Conservation (phyloP, 1,140 invertebrate genomes). For the Drosophila pseudoobscura region DNA sequence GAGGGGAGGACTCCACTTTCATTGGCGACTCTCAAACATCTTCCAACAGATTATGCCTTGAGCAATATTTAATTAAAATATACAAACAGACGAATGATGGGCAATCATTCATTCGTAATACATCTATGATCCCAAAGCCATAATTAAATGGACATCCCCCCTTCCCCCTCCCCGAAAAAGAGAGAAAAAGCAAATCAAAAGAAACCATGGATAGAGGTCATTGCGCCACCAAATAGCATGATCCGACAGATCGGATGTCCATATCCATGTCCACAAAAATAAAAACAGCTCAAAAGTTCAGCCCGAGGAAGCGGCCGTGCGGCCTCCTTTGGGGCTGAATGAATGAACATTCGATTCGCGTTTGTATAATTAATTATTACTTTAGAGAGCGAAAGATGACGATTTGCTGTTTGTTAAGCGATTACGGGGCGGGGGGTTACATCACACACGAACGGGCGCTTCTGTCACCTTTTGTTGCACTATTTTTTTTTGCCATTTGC, state of each 20-base stretch:
- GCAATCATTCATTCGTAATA: conserved; percentile 28
- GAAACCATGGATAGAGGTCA: conserved; percentile 41
- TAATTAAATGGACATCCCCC: conserved; percentile 48
- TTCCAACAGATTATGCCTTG: conserved; percentile 4
- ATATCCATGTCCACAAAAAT: not conserved
- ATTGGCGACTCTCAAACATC: conserved; percentile 32
- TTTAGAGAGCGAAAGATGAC: conserved; percentile 27
- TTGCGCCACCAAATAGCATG: conserved; percentile 52
- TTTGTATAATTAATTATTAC: conserved; percentile 52
- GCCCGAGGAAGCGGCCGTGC: conserved; percentile 22
- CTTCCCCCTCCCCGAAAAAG: too few relatives aligned
- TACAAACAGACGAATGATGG: not conserved
- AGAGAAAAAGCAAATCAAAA: conserved; percentile 13
- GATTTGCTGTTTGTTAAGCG: not conserved
- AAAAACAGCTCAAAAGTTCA: not conserved
- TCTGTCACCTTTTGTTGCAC: conserved; percentile 26
- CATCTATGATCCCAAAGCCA: conserved; percentile 44
- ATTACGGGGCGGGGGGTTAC: conserved; percentile 29
- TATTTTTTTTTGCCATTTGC: too few relatives aligned
- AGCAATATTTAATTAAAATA: conserved; percentile 19
- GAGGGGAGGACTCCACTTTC: conserved; percentile 20
- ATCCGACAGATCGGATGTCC: not conserved
- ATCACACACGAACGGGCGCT: conserved; percentile 12
- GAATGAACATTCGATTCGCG: conserved; percentile 14
- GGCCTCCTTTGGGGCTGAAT: conserved; percentile 35